Base-by-base conservation (phyloP, 2,888 invertebrate genomes). In the Neoaliturus tenellus region DNA sequence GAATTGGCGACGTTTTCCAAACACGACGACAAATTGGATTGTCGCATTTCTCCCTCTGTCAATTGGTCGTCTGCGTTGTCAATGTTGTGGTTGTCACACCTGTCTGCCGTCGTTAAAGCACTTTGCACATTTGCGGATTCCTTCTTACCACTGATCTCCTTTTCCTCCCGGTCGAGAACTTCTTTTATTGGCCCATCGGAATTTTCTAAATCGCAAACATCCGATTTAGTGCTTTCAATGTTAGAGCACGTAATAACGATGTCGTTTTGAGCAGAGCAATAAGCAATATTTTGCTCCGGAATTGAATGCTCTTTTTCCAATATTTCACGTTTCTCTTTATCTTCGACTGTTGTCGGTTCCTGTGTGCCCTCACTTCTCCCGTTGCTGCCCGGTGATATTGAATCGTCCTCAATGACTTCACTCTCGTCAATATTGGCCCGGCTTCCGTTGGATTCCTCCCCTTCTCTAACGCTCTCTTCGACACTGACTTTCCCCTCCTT, bases 51-150 rank as follows among this genome's bases (percentile, higher is more conserved):
- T 51, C 0, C 31, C n/a, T 20, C 17, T 2, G 31, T 55, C 78
- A 35, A 78, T 78, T 55, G 33, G 23, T 48, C 44, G 14, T 78
- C 78, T 28, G 1, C 2, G 23, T 39, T 20, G 39, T 71, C 14
- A n/a, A 2, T 14, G 12, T 28, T 25, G 31, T 14, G 14, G 28
- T 14, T 62, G 62, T 71, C 71, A 20, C 20, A 6, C 55, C 51
- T 20, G 58, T 20, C 58, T n/a, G 5, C 78, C 28, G n/a, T 14
- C 17, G n/a, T 58, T 58, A 58, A 35, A 62, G 39, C 58, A 41
- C 81, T 62, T 81, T 81, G 58, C 81, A 55, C 39, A 23, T 81
- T 55, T 41, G 23, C 3, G 75, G 75, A 28, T 48, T 75, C 75
- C 41, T 71, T n/a, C 12, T 31, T 23, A 10, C n/a, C 69, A 67